Percentiles rank a stretch among this genome's conserved stretches.
Conservation (phyloP, 1,140 invertebrate genomes). For the Meloidogyne hapla region DNA sequence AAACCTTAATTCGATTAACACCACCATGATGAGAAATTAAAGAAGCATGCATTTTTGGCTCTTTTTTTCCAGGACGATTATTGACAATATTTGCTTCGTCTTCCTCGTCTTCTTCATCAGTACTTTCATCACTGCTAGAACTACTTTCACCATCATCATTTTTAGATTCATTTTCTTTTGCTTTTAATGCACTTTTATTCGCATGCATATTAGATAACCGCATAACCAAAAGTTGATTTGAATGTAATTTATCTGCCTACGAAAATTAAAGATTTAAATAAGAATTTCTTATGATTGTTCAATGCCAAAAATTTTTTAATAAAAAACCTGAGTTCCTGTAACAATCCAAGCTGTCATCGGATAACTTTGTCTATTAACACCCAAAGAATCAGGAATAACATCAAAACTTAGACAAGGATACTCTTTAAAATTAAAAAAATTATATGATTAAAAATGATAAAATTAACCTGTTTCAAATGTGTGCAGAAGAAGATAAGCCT, state of each 20-base stretch:
- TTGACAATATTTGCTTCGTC: slow-evolving; percentile 36
- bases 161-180: slow-evolving; percentile 13
- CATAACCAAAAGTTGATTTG: slow-evolving; percentile 50
- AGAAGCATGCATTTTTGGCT: slow-evolving; percentile 44
- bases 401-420: slow-evolving; percentile 51
- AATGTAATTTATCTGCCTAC: slow-evolving; percentile 45
- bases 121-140: slow-evolving; percentile 20
- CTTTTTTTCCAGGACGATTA: slow-evolving; percentile 20
- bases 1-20: slow-evolving; percentile 50
- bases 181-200: slow-evolving; percentile 40
- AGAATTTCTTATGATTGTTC: background rate
- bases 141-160: slow-evolving; percentile 20
- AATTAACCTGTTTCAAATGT: slow-evolving; percentile 49
- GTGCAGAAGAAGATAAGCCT: slow-evolving; percentile 52
- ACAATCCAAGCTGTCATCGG: slow-evolving; percentile 48
- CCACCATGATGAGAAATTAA: slow-evolving; percentile 50
- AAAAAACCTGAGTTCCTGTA: slow-evolving; percentile 43
- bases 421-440: slow-evolving; percentile 31
- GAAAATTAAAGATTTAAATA: background rate
- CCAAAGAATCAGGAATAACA: slow-evolving; percentile 42
- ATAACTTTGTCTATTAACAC: slow-evolving; percentile 40
- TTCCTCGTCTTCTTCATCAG: slow-evolving; percentile 50
- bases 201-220: slow-evolving; percentile 47
- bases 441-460: background rate
- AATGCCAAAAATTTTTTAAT: background rate